A percentile compares a stretch with the other conserved stretches of the same genome.
Conservation (phyloP, 2,113 vertebrate species). For the Zosterops borbonicus region DNA sequence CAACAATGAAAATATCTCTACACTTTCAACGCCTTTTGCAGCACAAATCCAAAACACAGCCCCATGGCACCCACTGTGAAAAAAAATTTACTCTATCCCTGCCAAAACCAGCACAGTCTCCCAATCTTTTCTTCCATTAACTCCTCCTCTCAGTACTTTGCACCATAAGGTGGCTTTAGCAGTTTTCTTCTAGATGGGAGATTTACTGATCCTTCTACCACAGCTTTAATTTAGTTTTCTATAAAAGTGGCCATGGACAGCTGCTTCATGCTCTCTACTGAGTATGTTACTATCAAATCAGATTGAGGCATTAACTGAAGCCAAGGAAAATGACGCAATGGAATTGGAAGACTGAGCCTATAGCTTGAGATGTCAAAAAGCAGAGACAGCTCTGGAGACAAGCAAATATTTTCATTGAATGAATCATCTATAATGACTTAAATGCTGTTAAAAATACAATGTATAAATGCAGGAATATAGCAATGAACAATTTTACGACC, state of each 20-base stretch:
- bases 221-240: neutral
- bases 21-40: neutral
- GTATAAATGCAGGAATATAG: neutral
- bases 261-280: neutral
- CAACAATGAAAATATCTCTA: neutral
- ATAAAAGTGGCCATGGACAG: neutral
- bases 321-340: neutral
- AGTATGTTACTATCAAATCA: neutral
- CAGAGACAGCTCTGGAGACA: neutral
- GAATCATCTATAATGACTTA: neutral
- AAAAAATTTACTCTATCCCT: neutral
- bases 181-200: neutral
- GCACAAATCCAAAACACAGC: neutral
- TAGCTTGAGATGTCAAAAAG: neutral
- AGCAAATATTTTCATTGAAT: neutral
- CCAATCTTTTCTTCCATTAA: neutral
- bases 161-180: neutral
- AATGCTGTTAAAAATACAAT: neutral
- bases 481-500: neutral
- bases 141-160: neutral
- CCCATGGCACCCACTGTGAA: neutral
- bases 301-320: neutral
- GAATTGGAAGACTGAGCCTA: neutral
- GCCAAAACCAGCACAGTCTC: neutral
- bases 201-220: neutral